Evolutionary conservation across 2,797 vertebrate species (phyloP), one percentile per base, ranked within the genome.

Genomic region (Spinus pinus): DNA sequence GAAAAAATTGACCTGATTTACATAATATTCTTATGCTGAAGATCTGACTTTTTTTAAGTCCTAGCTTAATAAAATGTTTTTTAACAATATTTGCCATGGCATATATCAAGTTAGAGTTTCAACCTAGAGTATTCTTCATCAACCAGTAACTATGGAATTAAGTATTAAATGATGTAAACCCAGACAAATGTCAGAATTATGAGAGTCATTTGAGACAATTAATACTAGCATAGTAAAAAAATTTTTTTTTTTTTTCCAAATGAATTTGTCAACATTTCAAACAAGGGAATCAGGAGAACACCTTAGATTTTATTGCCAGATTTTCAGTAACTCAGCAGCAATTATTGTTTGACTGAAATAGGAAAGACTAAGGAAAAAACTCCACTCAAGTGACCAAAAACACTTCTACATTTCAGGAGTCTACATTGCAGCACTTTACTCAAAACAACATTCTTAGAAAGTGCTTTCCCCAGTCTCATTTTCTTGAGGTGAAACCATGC

Each of bases 1-100:
- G 95, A 97, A 98, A 97, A 93, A 98, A 97, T 81, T 97, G 86
- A 91, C 93, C 95, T 96, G n/a, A 98, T 98, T 98, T 98, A 95
- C 97, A 98, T 98, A 97, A 97, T 96, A 97, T 96, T 94, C 95
- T 94, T 95, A 88, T 94, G 88, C 88, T 95, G 80, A 91, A n/a
- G 95, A 89, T 97, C 96, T 95, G 91, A 90, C 91, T 97, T 94
- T 94, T 92, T 62, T 79, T 97, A 79, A 97, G 58, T 60, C 75
- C 85, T 73, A 93, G 65, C 87, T 92, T 97, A 96, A 96, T 97
- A 96, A 96, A 92, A 94, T 78, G 92, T 90, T 96, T 89, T 97
- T 94, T 90, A 97, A 95, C 51, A 94, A 64, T 97, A 83, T 92
- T 97, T 97, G 58, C 54, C 86, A 88, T 95, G 94, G 77, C 71